These are phyloP conservation scores for Natator depressus DNA, from an alignment of 2,113 vertebrate species.

Conservation along the genomic window DNA sequence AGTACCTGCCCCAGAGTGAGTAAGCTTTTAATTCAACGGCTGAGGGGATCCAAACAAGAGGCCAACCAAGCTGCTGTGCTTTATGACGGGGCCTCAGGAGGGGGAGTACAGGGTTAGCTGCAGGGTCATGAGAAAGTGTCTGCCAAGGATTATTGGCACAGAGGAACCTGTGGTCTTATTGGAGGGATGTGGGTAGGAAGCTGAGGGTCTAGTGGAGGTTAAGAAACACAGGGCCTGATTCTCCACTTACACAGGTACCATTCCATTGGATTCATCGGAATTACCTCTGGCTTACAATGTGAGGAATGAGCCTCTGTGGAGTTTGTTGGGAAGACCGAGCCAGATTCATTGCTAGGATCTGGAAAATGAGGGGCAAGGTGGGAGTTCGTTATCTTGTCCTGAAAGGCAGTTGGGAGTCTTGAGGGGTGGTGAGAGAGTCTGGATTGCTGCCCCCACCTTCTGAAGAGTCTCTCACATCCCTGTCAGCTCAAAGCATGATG, in stretches of 20 bases:
- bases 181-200: background rate
- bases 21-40: background rate
- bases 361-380: background rate
- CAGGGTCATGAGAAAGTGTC: background rate
- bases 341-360: background rate
- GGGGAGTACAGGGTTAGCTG: background rate
- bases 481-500: background rate
- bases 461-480: background rate
- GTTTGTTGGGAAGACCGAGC: background rate
- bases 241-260: background rate
- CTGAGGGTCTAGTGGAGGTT: background rate
- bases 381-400: background rate
- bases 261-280: background rate
- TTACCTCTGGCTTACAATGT: background rate
- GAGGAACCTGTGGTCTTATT: background rate
- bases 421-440: background rate
- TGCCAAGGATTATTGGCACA: background rate
- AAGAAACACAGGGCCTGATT: background rate
- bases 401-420: background rate
- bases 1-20: background rate
- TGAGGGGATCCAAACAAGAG: background rate
- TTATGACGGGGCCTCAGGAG: background rate
- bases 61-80: background rate
- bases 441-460: background rate
- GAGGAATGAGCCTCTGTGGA: background rate